These are phyloP conservation scores for Scelioninae gen. 2 DNA, from an alignment of 2,888 invertebrate species.

Conservation along the genomic window DNA sequence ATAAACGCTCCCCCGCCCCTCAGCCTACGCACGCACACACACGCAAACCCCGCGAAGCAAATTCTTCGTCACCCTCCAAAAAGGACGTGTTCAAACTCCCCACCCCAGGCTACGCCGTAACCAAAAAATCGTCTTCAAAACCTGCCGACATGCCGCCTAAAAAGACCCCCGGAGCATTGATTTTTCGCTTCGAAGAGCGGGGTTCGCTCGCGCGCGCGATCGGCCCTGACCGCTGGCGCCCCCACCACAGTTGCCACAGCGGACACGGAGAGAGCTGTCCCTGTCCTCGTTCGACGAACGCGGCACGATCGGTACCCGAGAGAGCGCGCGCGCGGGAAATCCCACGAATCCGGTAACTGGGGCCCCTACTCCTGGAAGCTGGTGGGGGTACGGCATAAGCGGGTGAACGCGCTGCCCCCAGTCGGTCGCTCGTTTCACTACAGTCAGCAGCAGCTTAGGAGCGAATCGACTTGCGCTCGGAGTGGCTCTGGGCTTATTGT, in stretches of 20 bases:
- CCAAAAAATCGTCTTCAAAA: not conserved
- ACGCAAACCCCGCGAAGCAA: not conserved
- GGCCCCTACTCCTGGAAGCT: constrained; percentile 6
- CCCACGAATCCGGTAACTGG: constrained; percentile 48
- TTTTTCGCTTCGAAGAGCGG: constrained; percentile 29
- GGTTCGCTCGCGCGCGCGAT: constrained; percentile 21
- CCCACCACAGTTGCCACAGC: constrained; percentile 17
- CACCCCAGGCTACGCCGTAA: not conserved
- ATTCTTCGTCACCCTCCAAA: no score
- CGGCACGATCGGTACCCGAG: not conserved
- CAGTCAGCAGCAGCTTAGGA: constrained; percentile 52
- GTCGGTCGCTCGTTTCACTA: constrained; percentile 66
- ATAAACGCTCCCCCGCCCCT: constrained; percentile 25
- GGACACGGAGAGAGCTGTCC: constrained; percentile 8
- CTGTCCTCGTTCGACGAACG: constrained; percentile 38
- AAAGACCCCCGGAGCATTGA: constrained; percentile 40
- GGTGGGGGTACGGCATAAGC: constrained; percentile 55
- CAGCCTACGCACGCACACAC: no score
- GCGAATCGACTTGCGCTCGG: constrained; percentile 28
- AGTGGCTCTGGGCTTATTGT: constrained; percentile 25
- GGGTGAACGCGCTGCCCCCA: constrained; percentile 69
- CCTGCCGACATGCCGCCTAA: not conserved
- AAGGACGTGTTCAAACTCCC: not conserved
- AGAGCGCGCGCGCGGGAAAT: constrained; percentile 52
- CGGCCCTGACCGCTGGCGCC: constrained; percentile 47